phyloP scores from a whole-genome alignment of 2,888 invertebrate genomes.

The Cheilosia pagana region DNA sequence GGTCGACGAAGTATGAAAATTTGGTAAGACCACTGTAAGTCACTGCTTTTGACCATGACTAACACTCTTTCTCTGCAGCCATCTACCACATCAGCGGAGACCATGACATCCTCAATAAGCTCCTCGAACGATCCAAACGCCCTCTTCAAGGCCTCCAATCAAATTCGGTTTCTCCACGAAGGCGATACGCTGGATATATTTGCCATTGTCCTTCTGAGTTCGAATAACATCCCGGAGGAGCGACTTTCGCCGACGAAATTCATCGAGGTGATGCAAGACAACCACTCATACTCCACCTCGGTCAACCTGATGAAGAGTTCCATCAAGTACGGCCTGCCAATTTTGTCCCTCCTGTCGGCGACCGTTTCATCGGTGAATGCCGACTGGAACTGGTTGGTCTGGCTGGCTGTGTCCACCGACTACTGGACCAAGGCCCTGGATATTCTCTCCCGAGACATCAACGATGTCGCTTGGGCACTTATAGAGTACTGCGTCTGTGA shows the following conservation, averaged over 20 bases:
- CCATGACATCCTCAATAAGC: constrained; percentile 80
- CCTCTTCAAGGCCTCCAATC: constrained; percentile 61
- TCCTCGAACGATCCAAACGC: constrained; percentile 79
- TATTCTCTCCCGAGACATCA: constrained; percentile 72
- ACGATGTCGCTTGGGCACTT: constrained; percentile 78
- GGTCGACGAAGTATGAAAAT: constrained; percentile 49
- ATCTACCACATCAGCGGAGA: constrained; percentile 80
- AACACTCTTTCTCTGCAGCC: constrained; percentile 47
- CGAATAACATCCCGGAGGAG: constrained; percentile 77
- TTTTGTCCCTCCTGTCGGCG: constrained; percentile 81
- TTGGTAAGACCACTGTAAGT: constrained; percentile 34
- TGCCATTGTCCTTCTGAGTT: constrained; percentile 81
- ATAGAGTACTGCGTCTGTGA: constrained; percentile 83
- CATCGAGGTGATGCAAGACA: constrained; percentile 78
- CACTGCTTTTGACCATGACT: neutral
- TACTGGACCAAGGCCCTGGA: constrained; percentile 77
- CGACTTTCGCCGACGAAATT: constrained; percentile 77
- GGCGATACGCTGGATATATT: constrained; percentile 80
- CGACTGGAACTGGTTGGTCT: constrained; percentile 82
- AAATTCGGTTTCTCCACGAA: constrained; percentile 77
- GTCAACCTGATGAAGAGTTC: constrained; percentile 79
- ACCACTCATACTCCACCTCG: constrained; percentile 77
- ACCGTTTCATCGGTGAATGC: constrained; percentile 77
- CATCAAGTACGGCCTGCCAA: constrained; percentile 79
- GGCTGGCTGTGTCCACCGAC: constrained; percentile 80